Percentiles rank a stretch among this genome's conserved stretches.
Conservation (phyloP, 2,113 vertebrate species). For the Cephalopholis sonnerati region DNA sequence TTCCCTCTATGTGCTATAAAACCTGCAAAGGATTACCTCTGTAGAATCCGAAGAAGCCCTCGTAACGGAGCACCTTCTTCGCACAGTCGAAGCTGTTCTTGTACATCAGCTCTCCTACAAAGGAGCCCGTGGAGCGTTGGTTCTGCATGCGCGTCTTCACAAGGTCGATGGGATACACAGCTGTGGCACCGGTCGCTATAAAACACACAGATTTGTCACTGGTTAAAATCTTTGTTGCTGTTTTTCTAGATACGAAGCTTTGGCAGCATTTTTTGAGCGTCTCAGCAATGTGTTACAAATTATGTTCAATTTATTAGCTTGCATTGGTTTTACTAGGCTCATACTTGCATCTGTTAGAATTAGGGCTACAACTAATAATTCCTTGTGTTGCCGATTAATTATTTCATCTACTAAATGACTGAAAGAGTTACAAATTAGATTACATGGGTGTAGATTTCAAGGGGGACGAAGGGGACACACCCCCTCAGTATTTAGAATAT, state of each 20-base stretch:
- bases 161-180: constrained; percentile 96
- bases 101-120: constrained; percentile 95
- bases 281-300: neutral
- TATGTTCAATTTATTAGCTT: neutral
- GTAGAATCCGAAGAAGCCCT: constrained; percentile 96
- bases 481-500: no score
- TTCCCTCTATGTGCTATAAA: neutral
- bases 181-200: constrained; percentile 94
- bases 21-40: constrained; percentile 85
- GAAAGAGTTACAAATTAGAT: neutral
- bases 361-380: neutral
- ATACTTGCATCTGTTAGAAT: neutral
- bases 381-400: neutral
- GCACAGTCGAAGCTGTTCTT: constrained; percentile 98
- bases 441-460: no score
- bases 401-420: constrained; percentile 1
- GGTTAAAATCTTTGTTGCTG: neutral
- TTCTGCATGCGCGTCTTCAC: constrained; percentile 99
- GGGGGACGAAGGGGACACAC: no score
- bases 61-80: constrained; percentile 95
- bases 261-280: neutral
- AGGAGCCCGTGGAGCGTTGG: constrained; percentile 92
- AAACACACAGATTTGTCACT: constrained; percentile 41
- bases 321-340: neutral
- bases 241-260: neutral